Evolutionary conservation across 2,888 invertebrate genomes (phyloP), one percentile per base, ranked within the genome.

Genomic region (Malthinus seriepunctatus): DNA sequence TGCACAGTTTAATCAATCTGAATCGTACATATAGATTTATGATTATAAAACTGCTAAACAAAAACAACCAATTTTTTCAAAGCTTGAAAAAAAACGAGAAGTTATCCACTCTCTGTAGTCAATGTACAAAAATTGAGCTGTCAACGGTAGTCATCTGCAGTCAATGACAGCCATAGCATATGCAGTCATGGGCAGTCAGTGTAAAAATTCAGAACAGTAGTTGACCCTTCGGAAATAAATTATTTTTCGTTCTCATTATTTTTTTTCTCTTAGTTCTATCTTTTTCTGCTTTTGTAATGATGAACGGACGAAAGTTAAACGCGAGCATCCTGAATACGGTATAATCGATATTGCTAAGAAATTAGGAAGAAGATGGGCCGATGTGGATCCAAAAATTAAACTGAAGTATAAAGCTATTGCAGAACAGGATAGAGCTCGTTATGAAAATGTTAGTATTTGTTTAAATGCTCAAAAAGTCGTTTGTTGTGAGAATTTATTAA

Each of bases 221-320:
- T n/a, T n/a, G n/a, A n/a, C n/a, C 23, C 5, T 23, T 23, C n/a
- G n/a, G 23, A 23, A 23, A 23, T 23, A n/a, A n/a, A n/a, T n/a
- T n/a, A n/a, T n/a, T n/a, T n/a, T 63, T 32, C 10, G 5, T 9
- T 4, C n/a, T 33, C 9, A 8, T 11, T 12, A 11, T 3, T 12
- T 11, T 8, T 45, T 44, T 52, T 31, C 57, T 76, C 78, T 50
- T 81, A 97, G 97, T 77, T 98, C 98, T 68, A 98, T 97, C 52
- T 99, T 98, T 86, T 99, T 99, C 85, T 95, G 96, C 91, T 99
- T 98, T 85, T 98, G 97, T 79, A 95, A 95, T 79, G 98, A 98
- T 76, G 97, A 97, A 79, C 90, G 99, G 71, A 89, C 92, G 35
- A 95, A 94, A 76, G 95, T 99, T 63, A 95, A 96, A 82, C 90